A percentile compares a stretch with the other conserved stretches of the same genome.
These are phyloP conservation scores for Mustela lutreola DNA, from an alignment of 2,113 vertebrate species.

Conservation along the genomic window DNA sequence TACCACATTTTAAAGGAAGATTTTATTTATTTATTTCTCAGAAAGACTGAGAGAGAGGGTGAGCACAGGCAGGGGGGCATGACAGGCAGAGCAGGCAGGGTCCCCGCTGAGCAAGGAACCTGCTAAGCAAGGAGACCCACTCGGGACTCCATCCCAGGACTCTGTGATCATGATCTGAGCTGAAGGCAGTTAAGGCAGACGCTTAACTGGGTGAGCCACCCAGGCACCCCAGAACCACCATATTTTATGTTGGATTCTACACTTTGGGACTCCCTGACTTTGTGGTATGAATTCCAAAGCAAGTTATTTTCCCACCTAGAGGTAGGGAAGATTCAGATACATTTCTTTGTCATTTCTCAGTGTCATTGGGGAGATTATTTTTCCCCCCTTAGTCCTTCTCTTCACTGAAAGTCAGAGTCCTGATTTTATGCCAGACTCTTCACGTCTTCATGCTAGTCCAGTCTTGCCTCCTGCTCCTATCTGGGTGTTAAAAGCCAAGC, in stretches of 20 bases:
- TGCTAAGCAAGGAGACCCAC: background rate
- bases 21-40: no score
- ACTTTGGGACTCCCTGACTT: background rate
- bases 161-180: background rate
- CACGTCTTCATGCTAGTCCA: background rate
- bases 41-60: no score
- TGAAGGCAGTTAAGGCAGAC: background rate
- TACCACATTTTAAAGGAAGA: no score
- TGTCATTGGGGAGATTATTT: background rate
- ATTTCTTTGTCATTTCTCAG: background rate
- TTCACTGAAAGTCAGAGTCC: background rate
- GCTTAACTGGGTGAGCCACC: background rate
- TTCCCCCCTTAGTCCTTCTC: background rate
- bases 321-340: background rate
- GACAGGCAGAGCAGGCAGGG: no score
- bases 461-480: background rate
- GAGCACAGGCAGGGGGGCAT: no score
- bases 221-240: background rate
- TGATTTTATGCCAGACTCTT: background rate
- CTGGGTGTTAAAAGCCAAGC: background rate
- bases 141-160: background rate
- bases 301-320: background rate
- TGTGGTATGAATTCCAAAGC: background rate
- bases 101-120: no score
- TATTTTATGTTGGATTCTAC: background rate